Conservation (phyloP, 2,888 invertebrate species). For the Apamea anceps region DNA sequence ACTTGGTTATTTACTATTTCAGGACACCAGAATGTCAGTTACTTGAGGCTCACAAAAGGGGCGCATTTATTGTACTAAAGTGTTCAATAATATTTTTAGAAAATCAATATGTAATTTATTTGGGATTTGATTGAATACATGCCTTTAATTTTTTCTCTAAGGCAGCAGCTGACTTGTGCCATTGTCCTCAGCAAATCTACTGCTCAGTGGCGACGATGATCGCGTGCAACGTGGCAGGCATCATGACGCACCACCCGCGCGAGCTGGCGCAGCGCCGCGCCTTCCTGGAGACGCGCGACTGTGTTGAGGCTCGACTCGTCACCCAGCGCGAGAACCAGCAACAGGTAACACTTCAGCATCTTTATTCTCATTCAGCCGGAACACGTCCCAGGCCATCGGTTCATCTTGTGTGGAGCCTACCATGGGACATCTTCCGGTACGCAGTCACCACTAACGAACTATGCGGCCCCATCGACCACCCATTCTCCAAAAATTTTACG, state of each 20-base stretch:
- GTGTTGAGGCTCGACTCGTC: slow-evolving; percentile 96
- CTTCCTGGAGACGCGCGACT: slow-evolving; percentile 98
- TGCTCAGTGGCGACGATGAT: slow-evolving; percentile 93
- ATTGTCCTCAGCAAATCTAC: slow-evolving; percentile 89
- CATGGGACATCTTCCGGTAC: too few relatives aligned
- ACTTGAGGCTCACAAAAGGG: background rate
- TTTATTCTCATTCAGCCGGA: too few relatives aligned
- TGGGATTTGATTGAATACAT: background rate
- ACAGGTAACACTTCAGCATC: slow-evolving; percentile 91
- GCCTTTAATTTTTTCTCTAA: too few relatives aligned
- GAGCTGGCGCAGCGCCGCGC: slow-evolving; percentile 97
- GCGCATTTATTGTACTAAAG: background rate
- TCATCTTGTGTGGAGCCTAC: too few relatives aligned
- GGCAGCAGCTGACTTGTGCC: background rate
- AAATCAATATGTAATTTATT: background rate
- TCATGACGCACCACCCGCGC: slow-evolving; percentile 97
- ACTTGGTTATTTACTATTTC: background rate
- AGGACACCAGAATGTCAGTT: background rate
- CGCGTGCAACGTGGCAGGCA: slow-evolving; percentile 95
- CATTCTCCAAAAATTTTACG: too few relatives aligned
- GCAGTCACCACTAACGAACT: background rate
- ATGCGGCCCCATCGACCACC: background rate
- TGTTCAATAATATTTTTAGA: background rate
- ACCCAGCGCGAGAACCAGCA: slow-evolving; percentile 98
- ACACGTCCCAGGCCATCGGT: background rate